phyloP scores from a whole-genome alignment of 1,140 invertebrate species.

The Pemphigus obesinymphae region DNA sequence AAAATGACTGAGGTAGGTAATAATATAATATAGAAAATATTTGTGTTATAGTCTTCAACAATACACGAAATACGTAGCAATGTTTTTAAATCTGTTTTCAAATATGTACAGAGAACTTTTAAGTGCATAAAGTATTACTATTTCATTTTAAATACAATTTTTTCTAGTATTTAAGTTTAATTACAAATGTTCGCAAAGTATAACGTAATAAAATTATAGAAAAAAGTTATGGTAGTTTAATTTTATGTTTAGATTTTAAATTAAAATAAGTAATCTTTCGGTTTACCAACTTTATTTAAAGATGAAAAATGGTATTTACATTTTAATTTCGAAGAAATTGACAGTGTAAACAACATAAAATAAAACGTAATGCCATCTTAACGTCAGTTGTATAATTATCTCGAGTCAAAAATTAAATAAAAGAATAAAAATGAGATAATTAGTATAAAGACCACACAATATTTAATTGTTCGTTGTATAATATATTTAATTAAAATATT shows the following conservation, averaged over 20 bases:
- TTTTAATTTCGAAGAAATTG: not conserved
- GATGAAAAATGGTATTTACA: not conserved
- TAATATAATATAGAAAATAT: too few relatives aligned
- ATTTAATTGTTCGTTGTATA: too few relatives aligned
- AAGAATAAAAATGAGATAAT: not conserved
- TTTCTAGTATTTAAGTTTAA: too few relatives aligned
- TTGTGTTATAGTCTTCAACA: too few relatives aligned
- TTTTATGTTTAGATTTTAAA: not conserved
- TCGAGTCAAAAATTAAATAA: not conserved
- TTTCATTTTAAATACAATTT: too few relatives aligned
- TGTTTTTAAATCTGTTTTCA: too few relatives aligned
- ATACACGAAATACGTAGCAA: too few relatives aligned
- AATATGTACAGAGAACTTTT: too few relatives aligned
- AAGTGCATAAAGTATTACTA: too few relatives aligned
- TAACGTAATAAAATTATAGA: not conserved
- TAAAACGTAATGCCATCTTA: not conserved
- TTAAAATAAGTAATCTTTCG: not conserved
- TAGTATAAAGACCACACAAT: not conserved
- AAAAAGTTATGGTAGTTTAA: not conserved
- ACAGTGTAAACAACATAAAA: not conserved
- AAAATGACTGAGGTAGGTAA: too few relatives aligned
- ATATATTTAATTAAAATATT: too few relatives aligned
- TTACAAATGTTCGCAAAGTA: too few relatives aligned
- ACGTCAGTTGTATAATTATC: not conserved
- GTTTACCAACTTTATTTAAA: not conserved